These are phyloP conservation scores for Macrosteles quadrilineatus DNA, from an alignment of 1,140 invertebrate genomes.

Conservation along the genomic window DNA sequence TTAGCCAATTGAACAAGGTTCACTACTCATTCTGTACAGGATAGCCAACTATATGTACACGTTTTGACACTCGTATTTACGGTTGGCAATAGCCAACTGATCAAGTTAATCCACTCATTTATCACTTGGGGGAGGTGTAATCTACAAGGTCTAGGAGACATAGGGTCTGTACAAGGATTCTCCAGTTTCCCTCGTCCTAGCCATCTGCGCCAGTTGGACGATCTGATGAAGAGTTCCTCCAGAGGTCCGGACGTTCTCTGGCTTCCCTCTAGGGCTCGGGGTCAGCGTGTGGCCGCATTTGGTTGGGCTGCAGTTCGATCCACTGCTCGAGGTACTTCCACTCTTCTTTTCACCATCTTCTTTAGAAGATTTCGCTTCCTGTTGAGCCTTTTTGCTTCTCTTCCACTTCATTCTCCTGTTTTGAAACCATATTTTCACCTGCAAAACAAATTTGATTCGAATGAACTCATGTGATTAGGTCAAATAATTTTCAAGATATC, in stretches of 20 bases:
- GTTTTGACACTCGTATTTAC: too few relatives aligned
- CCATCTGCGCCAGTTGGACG: conserved; percentile 30
- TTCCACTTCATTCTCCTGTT: conserved; percentile 97
- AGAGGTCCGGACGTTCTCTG: neutral
- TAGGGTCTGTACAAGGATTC: conserved; percentile 36
- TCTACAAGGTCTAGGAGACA: conserved; percentile 29
- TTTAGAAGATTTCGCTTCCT: conserved; percentile 59
- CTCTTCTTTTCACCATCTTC: conserved; percentile 36
- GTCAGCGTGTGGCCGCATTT: neutral
- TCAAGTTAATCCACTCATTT: too few relatives aligned
- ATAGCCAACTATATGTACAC: too few relatives aligned
- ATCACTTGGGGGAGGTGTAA: too few relatives aligned
- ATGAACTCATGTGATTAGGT: too few relatives aligned
- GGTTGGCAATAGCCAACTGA: too few relatives aligned
- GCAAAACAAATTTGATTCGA: conserved; percentile 44
- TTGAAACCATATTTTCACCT: conserved; percentile 98
- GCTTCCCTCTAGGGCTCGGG: neutral
- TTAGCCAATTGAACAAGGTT: too few relatives aligned
- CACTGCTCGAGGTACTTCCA: neutral
- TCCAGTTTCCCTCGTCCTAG: neutral
- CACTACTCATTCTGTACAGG: too few relatives aligned
- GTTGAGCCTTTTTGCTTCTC: conserved; percentile 89
- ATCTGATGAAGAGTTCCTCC: conserved; percentile 28
- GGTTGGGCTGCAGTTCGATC: conserved; percentile 8
- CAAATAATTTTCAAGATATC: too few relatives aligned